These are phyloP conservation scores for Procavia capensis DNA, from an alignment of 2,113 vertebrate species.

Conservation along the genomic window DNA sequence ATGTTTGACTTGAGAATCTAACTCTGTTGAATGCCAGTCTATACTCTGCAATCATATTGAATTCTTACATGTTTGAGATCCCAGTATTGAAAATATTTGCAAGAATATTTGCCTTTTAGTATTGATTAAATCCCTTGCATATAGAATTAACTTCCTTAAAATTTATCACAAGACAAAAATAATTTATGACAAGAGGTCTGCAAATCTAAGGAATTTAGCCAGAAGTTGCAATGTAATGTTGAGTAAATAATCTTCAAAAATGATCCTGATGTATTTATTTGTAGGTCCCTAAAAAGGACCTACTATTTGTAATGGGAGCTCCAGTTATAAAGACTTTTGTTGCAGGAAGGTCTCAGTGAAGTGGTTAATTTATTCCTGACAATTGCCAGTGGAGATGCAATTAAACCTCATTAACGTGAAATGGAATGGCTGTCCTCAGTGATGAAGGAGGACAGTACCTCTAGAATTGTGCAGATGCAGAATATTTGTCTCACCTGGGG, in stretches of 20 bases:
- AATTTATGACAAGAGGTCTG: slow-evolving; percentile 2
- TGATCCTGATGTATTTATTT: slow-evolving; percentile 47
- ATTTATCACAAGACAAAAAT: slow-evolving; percentile 23
- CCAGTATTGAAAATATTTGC: slow-evolving; percentile 3
- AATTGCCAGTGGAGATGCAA: slow-evolving; percentile 61
- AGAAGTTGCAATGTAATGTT: slow-evolving; percentile 34
- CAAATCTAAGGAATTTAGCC: neutral
- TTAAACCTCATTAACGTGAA: slow-evolving; percentile 60
- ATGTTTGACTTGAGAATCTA: slow-evolving; percentile 14
- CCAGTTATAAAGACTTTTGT: slow-evolving; percentile 33
- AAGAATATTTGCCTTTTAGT: slow-evolving; percentile 29
- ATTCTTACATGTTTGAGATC: slow-evolving; percentile 20
- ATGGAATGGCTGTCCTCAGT: slow-evolving; percentile 57
- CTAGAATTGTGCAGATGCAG: slow-evolving; percentile 19
- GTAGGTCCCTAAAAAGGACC: neutral
- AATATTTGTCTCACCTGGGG: slow-evolving; percentile 42
- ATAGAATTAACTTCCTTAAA: slow-evolving; percentile 56
- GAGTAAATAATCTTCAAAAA: slow-evolving; percentile 58
- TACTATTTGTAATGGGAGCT: neutral
- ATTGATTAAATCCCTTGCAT: slow-evolving; percentile 3
- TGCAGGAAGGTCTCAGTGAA: slow-evolving; percentile 55
- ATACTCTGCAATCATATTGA: neutral
- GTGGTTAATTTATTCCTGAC: slow-evolving; percentile 65
- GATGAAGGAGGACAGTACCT: neutral
- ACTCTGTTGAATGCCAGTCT: neutral